Evolutionary conservation across 2,888 invertebrate species (phyloP).

Genomic region (Eupithecia exiguata): DNA sequence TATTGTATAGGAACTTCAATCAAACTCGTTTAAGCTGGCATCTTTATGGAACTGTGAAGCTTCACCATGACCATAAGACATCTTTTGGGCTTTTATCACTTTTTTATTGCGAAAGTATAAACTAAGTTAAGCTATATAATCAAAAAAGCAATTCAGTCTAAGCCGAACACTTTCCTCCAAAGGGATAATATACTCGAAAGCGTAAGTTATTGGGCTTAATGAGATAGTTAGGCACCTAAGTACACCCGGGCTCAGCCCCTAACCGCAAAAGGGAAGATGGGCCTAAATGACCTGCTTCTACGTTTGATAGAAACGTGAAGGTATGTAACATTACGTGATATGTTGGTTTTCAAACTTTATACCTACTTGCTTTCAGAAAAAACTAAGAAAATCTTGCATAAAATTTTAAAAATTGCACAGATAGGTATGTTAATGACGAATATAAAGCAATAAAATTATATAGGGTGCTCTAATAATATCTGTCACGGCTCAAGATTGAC

Average conservation of each 20-base stretch:
- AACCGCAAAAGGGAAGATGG: slow-evolving; percentile 19
- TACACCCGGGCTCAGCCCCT: slow-evolving; percentile 24
- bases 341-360: background rate
- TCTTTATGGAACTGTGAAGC: background rate
- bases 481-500: too few relatives aligned
- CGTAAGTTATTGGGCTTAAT: slow-evolving; percentile 32
- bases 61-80: background rate
- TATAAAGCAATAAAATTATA: too few relatives aligned
- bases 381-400: too few relatives aligned
- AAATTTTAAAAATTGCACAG: too few relatives aligned
- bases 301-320: slow-evolving; percentile 1
- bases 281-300: slow-evolving; percentile 16
- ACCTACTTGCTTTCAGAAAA: background rate
- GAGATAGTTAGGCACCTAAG: slow-evolving; percentile 33
- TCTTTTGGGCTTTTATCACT: background rate
- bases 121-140: background rate
- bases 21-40: background rate
- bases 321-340: background rate
- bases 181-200: slow-evolving; percentile 23
- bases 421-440: too few relatives aligned
- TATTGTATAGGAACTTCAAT: background rate
- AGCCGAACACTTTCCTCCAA: slow-evolving; percentile 15
- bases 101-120: background rate
- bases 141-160: background rate
- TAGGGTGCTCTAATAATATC: too few relatives aligned